A percentile compares a stretch with the other conserved stretches of the same genome.
These are phyloP conservation scores for Meiosimyza platycephala DNA, from an alignment of 2,888 invertebrate species.

Conservation along the genomic window DNA sequence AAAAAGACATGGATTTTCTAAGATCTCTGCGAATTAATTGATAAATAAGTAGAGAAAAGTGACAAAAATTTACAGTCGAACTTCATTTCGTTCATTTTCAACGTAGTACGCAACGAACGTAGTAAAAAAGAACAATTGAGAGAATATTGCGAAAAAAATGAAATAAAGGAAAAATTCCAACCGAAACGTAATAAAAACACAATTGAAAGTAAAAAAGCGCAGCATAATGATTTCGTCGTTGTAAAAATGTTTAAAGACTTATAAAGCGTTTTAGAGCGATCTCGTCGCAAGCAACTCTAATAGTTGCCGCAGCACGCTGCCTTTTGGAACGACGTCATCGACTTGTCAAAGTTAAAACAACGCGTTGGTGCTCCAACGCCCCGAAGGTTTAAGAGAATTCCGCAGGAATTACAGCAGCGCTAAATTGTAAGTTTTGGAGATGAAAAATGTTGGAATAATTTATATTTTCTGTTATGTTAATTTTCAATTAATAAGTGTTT, in stretches of 20 bases:
- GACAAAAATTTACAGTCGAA: slow-evolving; percentile 25
- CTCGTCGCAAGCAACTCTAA: slow-evolving; percentile 11
- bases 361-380: slow-evolving; percentile 11
- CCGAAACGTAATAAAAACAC: slow-evolving; percentile 13
- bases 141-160: slow-evolving; percentile 10
- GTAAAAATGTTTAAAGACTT: slow-evolving; percentile 23
- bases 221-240: slow-evolving; percentile 17
- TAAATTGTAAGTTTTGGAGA: slow-evolving; percentile 23
- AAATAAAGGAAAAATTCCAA: slow-evolving; percentile 17
- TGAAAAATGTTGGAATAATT: background rate
- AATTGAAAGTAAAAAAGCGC: slow-evolving; percentile 16
- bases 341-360: background rate
- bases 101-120: slow-evolving; percentile 27
- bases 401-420: slow-evolving; percentile 27
- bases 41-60: slow-evolving; percentile 10
- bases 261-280: slow-evolving; percentile 3
- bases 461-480: background rate
- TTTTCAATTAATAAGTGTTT: background rate
- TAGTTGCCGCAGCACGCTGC: slow-evolving; percentile 23
- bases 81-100: slow-evolving; percentile 27
- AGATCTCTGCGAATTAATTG: slow-evolving; percentile 23
- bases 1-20: slow-evolving; percentile 19
- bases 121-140: slow-evolving; percentile 25
- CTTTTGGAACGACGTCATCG: slow-evolving; percentile 22
- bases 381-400: background rate